Evolutionary conservation across 2,113 vertebrate genomes (phyloP).

Genomic region (Platysteira castanea): DNA sequence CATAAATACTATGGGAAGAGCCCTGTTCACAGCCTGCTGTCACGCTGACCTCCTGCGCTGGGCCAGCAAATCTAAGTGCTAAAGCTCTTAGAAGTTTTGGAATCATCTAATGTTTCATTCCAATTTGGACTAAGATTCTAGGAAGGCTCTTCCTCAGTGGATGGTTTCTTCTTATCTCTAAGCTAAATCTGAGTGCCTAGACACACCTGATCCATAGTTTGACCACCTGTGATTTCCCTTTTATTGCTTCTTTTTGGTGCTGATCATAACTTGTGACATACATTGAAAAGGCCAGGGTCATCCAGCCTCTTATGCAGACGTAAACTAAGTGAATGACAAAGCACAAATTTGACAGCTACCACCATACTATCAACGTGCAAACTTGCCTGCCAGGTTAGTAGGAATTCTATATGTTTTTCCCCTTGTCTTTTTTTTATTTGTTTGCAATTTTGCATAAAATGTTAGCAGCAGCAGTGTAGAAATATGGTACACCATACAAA

Average conservation of each 20-base stretch:
- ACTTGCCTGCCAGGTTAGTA: not conserved
- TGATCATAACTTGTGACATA: not conserved
- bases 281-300: not conserved
- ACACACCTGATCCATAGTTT: not conserved
- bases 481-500: not conserved
- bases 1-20: not conserved
- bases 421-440: not conserved
- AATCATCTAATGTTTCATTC: not conserved
- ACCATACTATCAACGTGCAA: not conserved
- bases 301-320: not conserved
- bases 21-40: not conserved
- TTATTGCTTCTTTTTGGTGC: not conserved
- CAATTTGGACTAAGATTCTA: not conserved
- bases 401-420: not conserved
- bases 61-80: not conserved
- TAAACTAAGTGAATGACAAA: not conserved
- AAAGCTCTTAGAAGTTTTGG: not conserved
- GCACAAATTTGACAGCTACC: not conserved
- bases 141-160: not conserved
- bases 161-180: not conserved
- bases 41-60: not conserved
- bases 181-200: not conserved
- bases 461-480: not conserved
- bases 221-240: not conserved
- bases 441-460: not conserved